Percentiles rank a stretch among this genome's conserved stretches.
These are phyloP conservation scores for Morus bassanus DNA, from an alignment of 2,797 vertebrate species.

Conservation along the genomic window DNA sequence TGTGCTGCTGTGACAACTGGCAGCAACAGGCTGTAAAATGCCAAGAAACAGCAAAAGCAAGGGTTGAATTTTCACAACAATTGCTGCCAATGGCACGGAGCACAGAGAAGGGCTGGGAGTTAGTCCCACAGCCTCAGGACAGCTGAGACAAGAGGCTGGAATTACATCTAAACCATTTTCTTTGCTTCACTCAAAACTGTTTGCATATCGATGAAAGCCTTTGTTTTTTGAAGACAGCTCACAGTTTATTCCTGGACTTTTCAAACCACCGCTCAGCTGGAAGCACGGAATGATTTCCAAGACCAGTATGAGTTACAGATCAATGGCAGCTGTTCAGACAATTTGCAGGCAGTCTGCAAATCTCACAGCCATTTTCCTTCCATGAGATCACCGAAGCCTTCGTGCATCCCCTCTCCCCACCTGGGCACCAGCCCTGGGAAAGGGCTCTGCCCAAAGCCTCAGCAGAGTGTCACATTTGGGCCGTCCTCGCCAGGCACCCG, in stretches of 20 bases:
- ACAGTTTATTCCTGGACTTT: not conserved
- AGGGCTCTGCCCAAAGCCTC: not conserved
- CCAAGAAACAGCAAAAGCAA: not conserved
- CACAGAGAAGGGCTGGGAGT: not conserved
- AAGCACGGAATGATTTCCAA: not conserved
- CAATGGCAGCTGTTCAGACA: not conserved
- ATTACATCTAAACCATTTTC: not conserved
- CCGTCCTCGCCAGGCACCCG: accelerated
- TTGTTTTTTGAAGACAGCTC: not conserved
- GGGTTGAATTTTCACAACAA: not conserved
- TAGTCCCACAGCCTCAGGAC: not conserved
- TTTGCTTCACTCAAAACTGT: not conserved
- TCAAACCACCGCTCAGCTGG: not conserved
- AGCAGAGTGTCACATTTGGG: accelerated
- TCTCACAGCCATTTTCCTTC: not conserved
- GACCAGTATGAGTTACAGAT: not conserved
- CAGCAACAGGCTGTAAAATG: not conserved
- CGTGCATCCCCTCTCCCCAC: not conserved
- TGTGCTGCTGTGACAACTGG: accelerated
- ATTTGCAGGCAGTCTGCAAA: not conserved
- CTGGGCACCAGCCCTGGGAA: not conserved
- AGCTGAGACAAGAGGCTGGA: not conserved
- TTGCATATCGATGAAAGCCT: not conserved
- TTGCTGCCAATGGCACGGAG: not conserved
- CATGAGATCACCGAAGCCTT: not conserved